phyloP scores from a whole-genome alignment of 2,797 vertebrate species.

The Cossypha heuglini region DNA sequence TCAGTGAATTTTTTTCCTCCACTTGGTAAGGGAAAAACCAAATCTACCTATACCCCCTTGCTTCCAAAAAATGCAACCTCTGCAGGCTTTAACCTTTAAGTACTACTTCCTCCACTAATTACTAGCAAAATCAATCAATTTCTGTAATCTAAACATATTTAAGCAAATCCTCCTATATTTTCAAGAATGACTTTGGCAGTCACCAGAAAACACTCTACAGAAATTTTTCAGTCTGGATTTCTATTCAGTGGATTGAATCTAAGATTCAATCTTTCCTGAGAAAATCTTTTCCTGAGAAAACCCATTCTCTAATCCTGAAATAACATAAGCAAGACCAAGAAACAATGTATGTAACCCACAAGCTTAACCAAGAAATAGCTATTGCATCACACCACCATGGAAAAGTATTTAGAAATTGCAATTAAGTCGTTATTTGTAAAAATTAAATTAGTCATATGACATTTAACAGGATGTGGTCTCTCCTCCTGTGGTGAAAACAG shows the following conservation, averaged over 20 bases:
- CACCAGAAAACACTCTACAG: background rate
- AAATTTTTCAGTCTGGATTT: background rate
- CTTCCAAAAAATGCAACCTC: background rate
- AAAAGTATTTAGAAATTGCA: slow-evolving; percentile 36
- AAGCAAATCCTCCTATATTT: background rate
- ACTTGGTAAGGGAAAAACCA: background rate
- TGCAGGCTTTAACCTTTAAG: background rate
- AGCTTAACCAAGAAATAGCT: background rate
- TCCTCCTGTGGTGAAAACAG: background rate
- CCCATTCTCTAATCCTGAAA: background rate
- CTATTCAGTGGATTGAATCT: background rate
- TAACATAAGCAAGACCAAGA: background rate
- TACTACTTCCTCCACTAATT: background rate
- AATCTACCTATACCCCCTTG: background rate
- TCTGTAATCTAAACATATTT: background rate
- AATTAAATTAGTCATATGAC: slow-evolving; percentile 44
- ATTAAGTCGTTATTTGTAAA: slow-evolving; percentile 8
- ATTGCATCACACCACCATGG: background rate
- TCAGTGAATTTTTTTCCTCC: background rate
- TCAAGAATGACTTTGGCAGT: background rate
- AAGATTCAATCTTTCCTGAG: background rate
- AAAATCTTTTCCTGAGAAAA: background rate
- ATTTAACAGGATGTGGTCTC: slow-evolving; percentile 56
- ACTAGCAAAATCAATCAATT: background rate
- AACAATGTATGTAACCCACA: background rate